Evolutionary conservation across 2,888 invertebrate genomes (phyloP).

Genomic region (Phlogophora meticulosa): DNA sequence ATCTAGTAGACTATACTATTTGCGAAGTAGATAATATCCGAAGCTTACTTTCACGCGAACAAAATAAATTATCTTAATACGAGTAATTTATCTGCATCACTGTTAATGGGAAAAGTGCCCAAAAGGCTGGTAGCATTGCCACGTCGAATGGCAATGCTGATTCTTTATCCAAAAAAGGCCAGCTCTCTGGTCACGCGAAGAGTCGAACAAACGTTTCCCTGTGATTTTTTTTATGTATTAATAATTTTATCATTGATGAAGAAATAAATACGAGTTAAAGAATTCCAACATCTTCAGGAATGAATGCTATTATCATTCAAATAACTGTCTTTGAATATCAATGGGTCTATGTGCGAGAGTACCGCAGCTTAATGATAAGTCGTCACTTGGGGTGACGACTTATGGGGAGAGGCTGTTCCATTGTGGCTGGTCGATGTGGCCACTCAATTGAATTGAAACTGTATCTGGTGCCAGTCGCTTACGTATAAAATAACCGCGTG

Average conservation of each 20-base stretch:
- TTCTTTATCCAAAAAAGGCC: no score
- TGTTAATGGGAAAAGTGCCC: no score
- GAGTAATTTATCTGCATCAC: no score
- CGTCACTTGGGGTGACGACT: no score
- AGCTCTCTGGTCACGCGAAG: no score
- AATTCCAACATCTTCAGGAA: conserved; percentile 7
- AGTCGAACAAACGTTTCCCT: no score
- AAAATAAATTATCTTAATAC: conserved; percentile 3
- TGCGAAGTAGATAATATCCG: background rate
- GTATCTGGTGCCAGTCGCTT: conserved; percentile 70
- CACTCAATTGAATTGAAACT: conserved; percentile 67
- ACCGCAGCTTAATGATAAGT: conserved; percentile 31
- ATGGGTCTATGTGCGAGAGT: conserved; percentile 15
- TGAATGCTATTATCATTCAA: conserved; percentile 29
- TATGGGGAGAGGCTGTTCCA: conserved; percentile 28
- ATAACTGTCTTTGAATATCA: conserved; percentile 26
- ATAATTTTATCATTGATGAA: no score
- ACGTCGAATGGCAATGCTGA: no score
- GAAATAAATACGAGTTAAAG: no score
- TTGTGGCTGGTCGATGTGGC: conserved; percentile 36
- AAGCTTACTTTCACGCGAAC: background rate
- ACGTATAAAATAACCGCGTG: conserved; percentile 65
- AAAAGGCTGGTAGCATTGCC: no score
- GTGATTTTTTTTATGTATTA: no score
- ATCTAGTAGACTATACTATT: background rate